A percentile compares a stretch with the other conserved stretches of the same genome.
Conservation (phyloP, 2,797 vertebrate species). For the Labeo calbasu region DNA sequence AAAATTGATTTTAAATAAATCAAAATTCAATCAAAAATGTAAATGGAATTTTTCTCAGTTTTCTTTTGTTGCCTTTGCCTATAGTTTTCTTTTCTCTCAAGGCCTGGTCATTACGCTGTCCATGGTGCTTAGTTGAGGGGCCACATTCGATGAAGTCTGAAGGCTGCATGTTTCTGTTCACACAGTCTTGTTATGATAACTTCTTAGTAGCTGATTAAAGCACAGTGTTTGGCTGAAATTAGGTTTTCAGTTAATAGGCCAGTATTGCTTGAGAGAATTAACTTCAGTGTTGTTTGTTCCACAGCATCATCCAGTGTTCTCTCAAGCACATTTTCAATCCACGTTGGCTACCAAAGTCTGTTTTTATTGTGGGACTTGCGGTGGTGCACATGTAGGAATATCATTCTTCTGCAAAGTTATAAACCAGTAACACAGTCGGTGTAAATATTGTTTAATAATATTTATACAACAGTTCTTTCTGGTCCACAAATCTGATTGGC, state of each 20-base stretch:
- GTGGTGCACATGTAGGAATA: too few species aligned
- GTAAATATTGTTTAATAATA: neutral
- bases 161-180: neutral
- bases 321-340: too few species aligned
- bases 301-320: too few species aligned
- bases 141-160: neutral
- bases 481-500: too few species aligned
- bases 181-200: neutral
- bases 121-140: constrained; percentile 20
- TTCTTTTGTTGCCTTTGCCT: neutral
- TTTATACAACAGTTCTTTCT: too few species aligned
- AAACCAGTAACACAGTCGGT: neutral
- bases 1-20: neutral
- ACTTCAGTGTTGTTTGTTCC: too few species aligned
- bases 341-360: too few species aligned
- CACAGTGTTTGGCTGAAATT: neutral
- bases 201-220: too few species aligned
- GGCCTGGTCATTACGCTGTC: constrained; percentile 13
- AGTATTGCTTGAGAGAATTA: too few species aligned
- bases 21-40: neutral
- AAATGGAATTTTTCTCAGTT: neutral
- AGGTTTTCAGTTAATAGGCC: neutral
- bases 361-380: too few species aligned
- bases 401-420: too few species aligned
- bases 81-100: neutral